Percentiles rank a stretch among this genome's conserved stretches.
These are phyloP conservation scores for roundworm (Caenorhabditis elegans) DNA, from an alignment of 1,140 invertebrate genomes.

Conservation along the genomic window DNA sequence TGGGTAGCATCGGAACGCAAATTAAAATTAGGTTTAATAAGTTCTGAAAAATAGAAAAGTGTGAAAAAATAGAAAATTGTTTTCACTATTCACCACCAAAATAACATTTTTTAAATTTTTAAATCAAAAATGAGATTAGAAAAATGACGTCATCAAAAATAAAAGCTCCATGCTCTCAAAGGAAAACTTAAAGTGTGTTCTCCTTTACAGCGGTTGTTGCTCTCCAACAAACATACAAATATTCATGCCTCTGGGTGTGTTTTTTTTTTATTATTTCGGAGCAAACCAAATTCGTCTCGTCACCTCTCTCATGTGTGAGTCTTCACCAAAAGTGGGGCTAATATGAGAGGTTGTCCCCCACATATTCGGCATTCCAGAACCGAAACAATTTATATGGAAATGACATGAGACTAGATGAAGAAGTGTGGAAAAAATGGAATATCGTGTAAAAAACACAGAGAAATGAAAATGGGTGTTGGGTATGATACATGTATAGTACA, in stretches of 20 bases:
- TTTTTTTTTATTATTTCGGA: neutral
- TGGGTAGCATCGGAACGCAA: no score
- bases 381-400: slow-evolving; percentile 26
- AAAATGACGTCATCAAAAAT: no score
- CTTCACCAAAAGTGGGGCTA: slow-evolving; percentile 3
- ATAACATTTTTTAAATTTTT: no score
- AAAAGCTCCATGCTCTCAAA: no score
- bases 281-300: neutral
- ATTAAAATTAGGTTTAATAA: no score
- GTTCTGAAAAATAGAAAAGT: no score
- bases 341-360: neutral
- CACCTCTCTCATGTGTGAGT: neutral
- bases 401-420: neutral
- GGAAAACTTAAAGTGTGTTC: no score
- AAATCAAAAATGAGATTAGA: no score
- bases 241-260: slow-evolving; percentile 17
- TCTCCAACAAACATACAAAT: neutral
- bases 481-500: neutral
- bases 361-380: neutral
- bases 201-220: neutral
- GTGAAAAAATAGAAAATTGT: no score
- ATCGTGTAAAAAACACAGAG: no score
- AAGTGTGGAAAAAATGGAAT: neutral
- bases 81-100: no score
- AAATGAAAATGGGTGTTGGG: no score